These are phyloP conservation scores for Heliornis fulica DNA, from an alignment of 2,113 vertebrate genomes.

Conservation along the genomic window DNA sequence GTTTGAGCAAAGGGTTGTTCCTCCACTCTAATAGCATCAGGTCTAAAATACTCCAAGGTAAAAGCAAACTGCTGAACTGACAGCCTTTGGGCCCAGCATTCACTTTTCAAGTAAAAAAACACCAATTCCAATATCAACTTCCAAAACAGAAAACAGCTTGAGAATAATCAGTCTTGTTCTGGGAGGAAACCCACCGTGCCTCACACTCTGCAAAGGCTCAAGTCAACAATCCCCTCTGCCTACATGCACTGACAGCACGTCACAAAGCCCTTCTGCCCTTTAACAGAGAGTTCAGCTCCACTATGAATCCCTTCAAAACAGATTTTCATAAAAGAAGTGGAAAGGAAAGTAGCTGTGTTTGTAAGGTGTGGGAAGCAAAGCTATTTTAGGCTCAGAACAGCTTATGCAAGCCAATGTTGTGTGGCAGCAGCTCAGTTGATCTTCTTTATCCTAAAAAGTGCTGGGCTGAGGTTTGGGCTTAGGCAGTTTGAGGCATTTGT, in stretches of 20 bases:
- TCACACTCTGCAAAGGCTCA: background rate
- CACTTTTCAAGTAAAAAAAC: slow-evolving; percentile 32
- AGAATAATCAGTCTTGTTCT: background rate
- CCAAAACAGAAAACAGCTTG: background rate
- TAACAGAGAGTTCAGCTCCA: background rate
- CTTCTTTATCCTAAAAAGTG: slow-evolving; percentile 28
- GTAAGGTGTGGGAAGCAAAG: slow-evolving; percentile 37
- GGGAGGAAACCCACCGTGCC: background rate
- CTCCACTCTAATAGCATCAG: background rate
- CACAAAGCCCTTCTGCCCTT: background rate
- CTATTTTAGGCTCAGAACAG: slow-evolving; percentile 41
- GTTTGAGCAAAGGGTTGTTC: background rate
- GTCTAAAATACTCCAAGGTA: background rate
- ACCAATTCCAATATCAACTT: background rate
- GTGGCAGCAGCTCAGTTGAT: slow-evolving; percentile 35
- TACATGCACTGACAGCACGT: background rate
- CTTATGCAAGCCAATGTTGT: slow-evolving; percentile 37
- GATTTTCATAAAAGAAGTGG: background rate
- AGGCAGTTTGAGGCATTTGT: background rate
- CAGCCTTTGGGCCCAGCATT: background rate
- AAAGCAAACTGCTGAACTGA: background rate
- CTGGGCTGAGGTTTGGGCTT: slow-evolving; percentile 21
- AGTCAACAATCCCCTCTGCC: background rate
- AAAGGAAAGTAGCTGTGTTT: slow-evolving; percentile 3
- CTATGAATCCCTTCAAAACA: background rate